phyloP scores from a whole-genome alignment of 1,140 invertebrate genomes.

The Aphelenchoides besseyi region DNA sequence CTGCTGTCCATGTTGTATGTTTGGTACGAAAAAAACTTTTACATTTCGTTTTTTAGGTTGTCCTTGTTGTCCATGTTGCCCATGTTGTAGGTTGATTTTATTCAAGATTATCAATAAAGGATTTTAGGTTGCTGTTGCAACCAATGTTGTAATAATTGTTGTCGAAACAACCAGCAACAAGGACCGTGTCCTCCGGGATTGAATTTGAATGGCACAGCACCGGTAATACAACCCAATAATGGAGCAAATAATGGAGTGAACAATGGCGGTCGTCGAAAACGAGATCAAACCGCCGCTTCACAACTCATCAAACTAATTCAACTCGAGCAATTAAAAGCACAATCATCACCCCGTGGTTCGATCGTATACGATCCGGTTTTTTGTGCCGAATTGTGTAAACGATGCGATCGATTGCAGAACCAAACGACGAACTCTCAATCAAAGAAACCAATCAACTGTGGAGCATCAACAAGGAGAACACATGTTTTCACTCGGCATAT shows the following conservation, averaged over 20 bases:
- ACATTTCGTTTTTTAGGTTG: neutral
- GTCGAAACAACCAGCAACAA: neutral
- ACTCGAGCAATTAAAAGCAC: neutral
- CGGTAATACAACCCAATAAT: neutral
- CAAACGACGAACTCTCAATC: too few relatives aligned
- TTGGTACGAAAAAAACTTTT: too few relatives aligned
- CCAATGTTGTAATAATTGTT: neutral
- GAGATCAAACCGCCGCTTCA: neutral
- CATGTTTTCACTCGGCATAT: neutral
- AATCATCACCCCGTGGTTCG: neutral
- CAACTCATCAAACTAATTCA: neutral
- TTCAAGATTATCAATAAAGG: too few relatives aligned
- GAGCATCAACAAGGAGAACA: neutral
- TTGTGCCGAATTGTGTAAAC: conserved; percentile 6
- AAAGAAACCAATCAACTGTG: neutral
- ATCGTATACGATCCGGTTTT: neutral
- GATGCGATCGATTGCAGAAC: neutral
- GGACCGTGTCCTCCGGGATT: neutral
- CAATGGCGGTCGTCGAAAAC: neutral
- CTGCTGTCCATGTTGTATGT: neutral
- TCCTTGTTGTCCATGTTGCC: neutral
- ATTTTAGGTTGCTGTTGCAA: neutral
- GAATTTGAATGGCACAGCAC: neutral
- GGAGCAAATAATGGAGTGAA: neutral
- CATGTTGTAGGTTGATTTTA: too few relatives aligned